phyloP scores from a whole-genome alignment of 2,113 vertebrate species.

The Sphaerodactylus townsendi region DNA sequence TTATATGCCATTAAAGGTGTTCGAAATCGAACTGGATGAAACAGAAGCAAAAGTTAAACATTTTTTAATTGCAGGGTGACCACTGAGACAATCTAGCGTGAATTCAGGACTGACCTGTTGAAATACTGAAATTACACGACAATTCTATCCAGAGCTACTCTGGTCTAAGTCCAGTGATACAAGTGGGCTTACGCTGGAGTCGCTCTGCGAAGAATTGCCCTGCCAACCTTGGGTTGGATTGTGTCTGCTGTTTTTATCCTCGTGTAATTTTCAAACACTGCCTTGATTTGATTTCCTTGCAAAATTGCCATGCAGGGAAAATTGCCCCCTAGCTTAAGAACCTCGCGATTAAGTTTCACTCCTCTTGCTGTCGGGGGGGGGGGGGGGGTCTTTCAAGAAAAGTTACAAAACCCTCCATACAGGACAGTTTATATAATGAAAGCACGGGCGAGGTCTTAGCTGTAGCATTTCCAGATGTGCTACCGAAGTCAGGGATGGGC shows the following conservation, averaged over 20 bases:
- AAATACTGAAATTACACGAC: background rate
- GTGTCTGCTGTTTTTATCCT: conserved; percentile 16
- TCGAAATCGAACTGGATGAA: no score
- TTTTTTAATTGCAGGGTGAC: background rate
- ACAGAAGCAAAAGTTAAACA: background rate
- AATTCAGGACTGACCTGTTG: background rate
- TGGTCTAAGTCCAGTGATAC: no score
- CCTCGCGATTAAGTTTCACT: conserved; percentile 56
- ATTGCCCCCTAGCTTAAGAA: conserved; percentile 54
- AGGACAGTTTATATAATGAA: conserved; percentile 48
- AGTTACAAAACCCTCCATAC: conserved; percentile 51
- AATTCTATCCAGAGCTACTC: no score
- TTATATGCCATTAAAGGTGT: no score
- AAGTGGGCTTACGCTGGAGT: no score
- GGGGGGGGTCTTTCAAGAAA: no score
- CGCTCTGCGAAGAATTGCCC: no score
- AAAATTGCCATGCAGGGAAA: conserved; percentile 54
- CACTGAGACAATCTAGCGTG: background rate
- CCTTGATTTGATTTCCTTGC: conserved; percentile 53
- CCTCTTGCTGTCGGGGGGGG: conserved; percentile 34
- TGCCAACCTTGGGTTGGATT: background rate
- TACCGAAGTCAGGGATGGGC: conserved; percentile 48
- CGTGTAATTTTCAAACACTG: conserved; percentile 42
- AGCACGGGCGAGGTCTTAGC: conserved; percentile 35
- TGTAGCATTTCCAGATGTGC: conserved; percentile 67